phyloP scores from a whole-genome alignment of 2,113 vertebrate genomes.

The Balaenoptera acutorostrata region DNA sequence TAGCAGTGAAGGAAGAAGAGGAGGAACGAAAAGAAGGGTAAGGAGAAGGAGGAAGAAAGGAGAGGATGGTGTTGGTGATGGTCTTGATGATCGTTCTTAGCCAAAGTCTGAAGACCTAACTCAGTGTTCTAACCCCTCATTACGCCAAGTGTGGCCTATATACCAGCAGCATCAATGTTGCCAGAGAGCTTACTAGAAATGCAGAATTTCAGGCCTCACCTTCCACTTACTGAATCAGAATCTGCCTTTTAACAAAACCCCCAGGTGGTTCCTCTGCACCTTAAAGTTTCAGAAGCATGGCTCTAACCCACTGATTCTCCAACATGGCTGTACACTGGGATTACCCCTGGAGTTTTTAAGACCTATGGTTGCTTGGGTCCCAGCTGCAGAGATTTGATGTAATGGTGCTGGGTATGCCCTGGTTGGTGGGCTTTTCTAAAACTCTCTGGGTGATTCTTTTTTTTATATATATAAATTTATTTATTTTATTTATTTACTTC shows the following conservation, averaged over 20 bases:
- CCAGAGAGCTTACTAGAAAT: neutral
- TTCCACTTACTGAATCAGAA: neutral
- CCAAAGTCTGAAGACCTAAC: neutral
- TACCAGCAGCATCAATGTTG: too few relatives aligned
- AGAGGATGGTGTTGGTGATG: neutral
- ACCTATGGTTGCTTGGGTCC: neutral
- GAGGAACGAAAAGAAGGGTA: neutral
- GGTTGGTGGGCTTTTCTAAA: neutral
- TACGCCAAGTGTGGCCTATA: fast-evolving
- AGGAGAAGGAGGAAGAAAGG: neutral
- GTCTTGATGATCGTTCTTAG: neutral
- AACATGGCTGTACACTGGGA: neutral
- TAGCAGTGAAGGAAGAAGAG: neutral
- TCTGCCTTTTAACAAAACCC: neutral
- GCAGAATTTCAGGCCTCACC: neutral
- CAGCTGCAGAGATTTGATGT: neutral
- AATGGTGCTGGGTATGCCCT: neutral
- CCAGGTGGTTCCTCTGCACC: neutral
- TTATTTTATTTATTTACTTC: too few relatives aligned
- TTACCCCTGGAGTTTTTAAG: neutral
- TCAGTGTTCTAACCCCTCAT: neutral
- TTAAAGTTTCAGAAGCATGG: neutral
- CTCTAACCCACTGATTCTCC: neutral
- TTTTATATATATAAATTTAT: too few relatives aligned
- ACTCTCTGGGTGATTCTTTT: neutral